Base-by-base conservation (phyloP, 2,113 vertebrate species). In the Dolichallabes microphthalmus region DNA sequence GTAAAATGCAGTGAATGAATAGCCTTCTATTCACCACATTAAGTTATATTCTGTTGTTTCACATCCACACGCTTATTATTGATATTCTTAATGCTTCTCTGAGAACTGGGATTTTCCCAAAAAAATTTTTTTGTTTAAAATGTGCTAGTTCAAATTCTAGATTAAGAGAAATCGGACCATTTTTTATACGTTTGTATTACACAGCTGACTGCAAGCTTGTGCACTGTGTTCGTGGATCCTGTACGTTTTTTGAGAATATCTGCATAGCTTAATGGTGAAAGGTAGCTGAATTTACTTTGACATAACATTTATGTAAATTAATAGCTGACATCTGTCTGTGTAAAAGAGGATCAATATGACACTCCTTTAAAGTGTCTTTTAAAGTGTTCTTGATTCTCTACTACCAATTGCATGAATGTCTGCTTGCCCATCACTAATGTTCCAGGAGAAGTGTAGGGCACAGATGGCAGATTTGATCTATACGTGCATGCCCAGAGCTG, bases 141-240 rank as follows among this genome's bases (percentile, higher is more conserved):
- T 25, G 12, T 71, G 73, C 87, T 68, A 69, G 61, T 17, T 74
- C 64, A n/a, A 39, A n/a, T 57, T 83, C 45, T 27, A 22, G 35
- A 35, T 39, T 83, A 71, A 87, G 89, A 76, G 77, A 79, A 85
- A 85, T 83, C 82, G 87, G 89, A 86, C 22, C 84, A 22, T 87
- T 91, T 91, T 91, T 91, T 91, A 91, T 94, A 93, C 58, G 68
- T 84, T 91, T 93, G 12, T 92, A 91, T 91, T 92, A 89, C 91
- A 92, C 96, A 95, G 95, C 96, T 97, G 96, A 96, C 95, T 96
- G 97, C 96, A 94, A 97, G 96, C 97, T 98, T 97, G 96, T 98
- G 96, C 97, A 96, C 96, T 96, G 97, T 98, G 96, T 96, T 95
- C 96, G 96, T 96, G 96, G 97, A 96, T 93, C 91, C 96, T 92